These are phyloP conservation scores for Trachurus trachurus DNA, from an alignment of 2,797 vertebrate genomes.

Conservation along the genomic window DNA sequence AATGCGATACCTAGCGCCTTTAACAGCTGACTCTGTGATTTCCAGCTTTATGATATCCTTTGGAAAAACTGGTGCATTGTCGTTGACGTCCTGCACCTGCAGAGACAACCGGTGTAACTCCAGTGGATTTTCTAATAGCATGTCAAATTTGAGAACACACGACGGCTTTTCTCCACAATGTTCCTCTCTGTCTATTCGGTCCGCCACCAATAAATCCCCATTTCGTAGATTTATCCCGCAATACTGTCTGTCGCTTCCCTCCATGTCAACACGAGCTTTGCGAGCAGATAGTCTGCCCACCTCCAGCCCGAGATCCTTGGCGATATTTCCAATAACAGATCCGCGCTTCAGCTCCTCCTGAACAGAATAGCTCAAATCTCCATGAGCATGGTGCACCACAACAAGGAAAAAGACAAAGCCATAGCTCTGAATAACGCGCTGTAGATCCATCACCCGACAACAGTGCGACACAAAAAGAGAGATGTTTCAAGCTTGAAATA, in stretches of 20 bases:
- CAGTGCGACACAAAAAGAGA: rapidly evolving
- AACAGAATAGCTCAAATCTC: slow-evolving; percentile 76
- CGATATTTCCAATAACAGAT: slow-evolving; percentile 79
- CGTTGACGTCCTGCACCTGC: too few relatives aligned
- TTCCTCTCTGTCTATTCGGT: too few relatives aligned
- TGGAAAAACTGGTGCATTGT: too few relatives aligned
- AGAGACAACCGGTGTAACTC: too few relatives aligned
- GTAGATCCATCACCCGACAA: background rate
- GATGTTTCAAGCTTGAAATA: background rate
- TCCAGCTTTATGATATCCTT: slow-evolving; percentile 77
- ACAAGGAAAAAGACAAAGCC: slow-evolving; percentile 51
- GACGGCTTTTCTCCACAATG: too few relatives aligned
- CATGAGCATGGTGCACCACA: slow-evolving; percentile 31
- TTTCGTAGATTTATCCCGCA: too few relatives aligned
- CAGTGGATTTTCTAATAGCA: too few relatives aligned
- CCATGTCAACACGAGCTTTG: too few relatives aligned
- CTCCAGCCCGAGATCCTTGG: slow-evolving; percentile 72
- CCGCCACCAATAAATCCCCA: too few relatives aligned
- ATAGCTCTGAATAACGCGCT: background rate
- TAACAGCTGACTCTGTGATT: slow-evolving; percentile 53
- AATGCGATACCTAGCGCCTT: slow-evolving; percentile 70
- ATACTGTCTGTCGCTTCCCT: too few relatives aligned
- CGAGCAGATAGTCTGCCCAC: slow-evolving; percentile 13
- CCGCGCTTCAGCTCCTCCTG: slow-evolving; percentile 80
- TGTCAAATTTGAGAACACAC: too few relatives aligned